Conservation (phyloP, 2,113 vertebrate species). For the Jaculus jaculus region DNA sequence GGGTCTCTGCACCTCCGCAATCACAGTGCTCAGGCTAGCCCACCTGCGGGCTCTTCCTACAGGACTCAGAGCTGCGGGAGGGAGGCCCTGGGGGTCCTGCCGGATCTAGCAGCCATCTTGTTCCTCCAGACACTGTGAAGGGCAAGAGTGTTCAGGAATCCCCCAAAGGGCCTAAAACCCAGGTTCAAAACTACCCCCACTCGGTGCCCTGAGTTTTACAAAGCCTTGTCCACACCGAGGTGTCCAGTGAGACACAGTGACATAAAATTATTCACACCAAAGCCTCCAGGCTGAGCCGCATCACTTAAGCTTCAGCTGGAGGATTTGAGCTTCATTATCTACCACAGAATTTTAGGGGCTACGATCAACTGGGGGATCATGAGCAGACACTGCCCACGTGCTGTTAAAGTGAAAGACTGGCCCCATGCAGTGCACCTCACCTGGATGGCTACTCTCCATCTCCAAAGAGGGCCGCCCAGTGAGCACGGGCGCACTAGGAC, state of each 20-base stretch:
- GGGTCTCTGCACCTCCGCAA: not conserved
- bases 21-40: fast-evolving
- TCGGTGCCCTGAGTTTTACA: fast-evolving
- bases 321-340: too few species aligned
- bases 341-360: not conserved
- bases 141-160: fast-evolving
- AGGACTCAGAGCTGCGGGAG: fast-evolving
- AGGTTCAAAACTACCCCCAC: not conserved
- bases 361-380: fast-evolving
- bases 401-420: not conserved
- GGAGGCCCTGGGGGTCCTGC: fast-evolving
- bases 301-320: too few species aligned
- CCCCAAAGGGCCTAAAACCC: not conserved
- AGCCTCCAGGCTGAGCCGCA: too few species aligned
- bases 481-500: fast-evolving
- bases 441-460: fast-evolving
- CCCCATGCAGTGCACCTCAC: fast-evolving
- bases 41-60: not conserved
- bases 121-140: fast-evolving
- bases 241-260: not conserved
- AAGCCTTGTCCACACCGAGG: not conserved
- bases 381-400: not conserved
- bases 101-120: fast-evolving
- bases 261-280: not conserved
- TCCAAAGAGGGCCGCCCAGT: not conserved